A percentile compares a stretch with the other conserved stretches of the same genome.
phyloP scores from a whole-genome alignment of 2,888 invertebrate species.

The Lamellibrachia columna region DNA sequence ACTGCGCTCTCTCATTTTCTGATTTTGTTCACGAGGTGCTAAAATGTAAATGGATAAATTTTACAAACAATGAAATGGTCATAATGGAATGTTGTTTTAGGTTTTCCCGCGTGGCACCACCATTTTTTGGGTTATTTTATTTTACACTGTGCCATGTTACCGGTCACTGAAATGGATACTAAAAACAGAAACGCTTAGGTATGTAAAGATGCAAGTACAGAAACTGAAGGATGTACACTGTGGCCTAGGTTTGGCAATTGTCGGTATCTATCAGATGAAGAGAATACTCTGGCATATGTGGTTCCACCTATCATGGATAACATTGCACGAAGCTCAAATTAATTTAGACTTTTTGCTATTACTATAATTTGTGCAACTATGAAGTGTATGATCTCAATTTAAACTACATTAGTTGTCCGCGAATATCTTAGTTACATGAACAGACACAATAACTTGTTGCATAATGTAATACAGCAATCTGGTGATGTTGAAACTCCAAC shows the following conservation, averaged over 20 bases:
- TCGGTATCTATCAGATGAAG: not conserved
- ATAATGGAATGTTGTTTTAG: constrained; percentile 6
- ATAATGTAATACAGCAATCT: not conserved
- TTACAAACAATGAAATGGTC: not conserved
- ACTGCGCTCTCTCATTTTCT: not conserved
- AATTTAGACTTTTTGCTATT: not conserved
- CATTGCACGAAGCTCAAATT: not conserved
- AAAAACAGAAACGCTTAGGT: not conserved
- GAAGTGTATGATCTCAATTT: not conserved
- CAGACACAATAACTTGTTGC: not conserved
- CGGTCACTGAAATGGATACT: not conserved
- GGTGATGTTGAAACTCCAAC: not conserved
- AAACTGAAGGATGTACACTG: not conserved
- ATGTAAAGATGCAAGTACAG: too few relatives aligned
- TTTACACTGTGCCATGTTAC: not conserved
- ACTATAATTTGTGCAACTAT: not conserved
- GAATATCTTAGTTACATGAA: not conserved
- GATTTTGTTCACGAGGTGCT: not conserved
- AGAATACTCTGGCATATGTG: not conserved
- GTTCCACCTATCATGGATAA: not conserved
- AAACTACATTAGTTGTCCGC: not conserved
- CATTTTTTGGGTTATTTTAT: not conserved
- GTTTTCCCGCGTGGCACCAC: not conserved
- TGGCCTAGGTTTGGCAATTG: not conserved
- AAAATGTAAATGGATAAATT: not conserved